Conservation (phyloP, 2,888 invertebrate genomes). For the Caenorhabditis sp. region DNA sequence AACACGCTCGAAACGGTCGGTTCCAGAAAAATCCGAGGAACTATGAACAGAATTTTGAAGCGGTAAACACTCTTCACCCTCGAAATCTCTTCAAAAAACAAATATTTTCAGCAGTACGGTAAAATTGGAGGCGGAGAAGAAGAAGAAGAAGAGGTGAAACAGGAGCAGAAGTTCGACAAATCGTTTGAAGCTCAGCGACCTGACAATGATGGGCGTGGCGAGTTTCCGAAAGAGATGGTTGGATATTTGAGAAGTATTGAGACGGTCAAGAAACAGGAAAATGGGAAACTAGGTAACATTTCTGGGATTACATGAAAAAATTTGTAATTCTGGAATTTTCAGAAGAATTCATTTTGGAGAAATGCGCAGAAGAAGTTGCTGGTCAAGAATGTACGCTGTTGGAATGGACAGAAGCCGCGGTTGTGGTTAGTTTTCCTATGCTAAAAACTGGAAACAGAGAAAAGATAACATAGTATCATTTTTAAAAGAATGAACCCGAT, state of each 20-base stretch:
- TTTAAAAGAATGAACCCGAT: no score
- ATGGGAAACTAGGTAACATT: slow-evolving; percentile 22
- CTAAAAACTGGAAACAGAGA: neutral
- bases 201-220: slow-evolving; percentile 28
- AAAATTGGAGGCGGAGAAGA: slow-evolving; percentile 23
- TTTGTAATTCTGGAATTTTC: slow-evolving; percentile 2
- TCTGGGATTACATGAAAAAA: neutral
- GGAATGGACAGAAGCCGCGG: slow-evolving; percentile 47
- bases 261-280: slow-evolving; percentile 35
- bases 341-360: slow-evolving; percentile 41
- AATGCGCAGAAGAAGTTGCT: slow-evolving; percentile 45
- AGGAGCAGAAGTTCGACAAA: no score
- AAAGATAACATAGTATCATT: neutral
- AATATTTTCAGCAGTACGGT: slow-evolving; percentile 34
- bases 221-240: slow-evolving; percentile 52
- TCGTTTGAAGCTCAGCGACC: neutral
- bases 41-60: slow-evolving; percentile 1
- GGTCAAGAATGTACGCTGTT: slow-evolving; percentile 49
- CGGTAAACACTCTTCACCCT: neutral
- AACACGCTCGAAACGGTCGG: neutral
- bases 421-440: slow-evolving; percentile 13
- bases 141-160: slow-evolving; percentile 1
- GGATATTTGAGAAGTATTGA: slow-evolving; percentile 46
- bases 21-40: neutral
- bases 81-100: neutral